Evolutionary conservation across 2,113 vertebrate species (phyloP).

Genomic region (Sylvicapra grimmia): DNA sequence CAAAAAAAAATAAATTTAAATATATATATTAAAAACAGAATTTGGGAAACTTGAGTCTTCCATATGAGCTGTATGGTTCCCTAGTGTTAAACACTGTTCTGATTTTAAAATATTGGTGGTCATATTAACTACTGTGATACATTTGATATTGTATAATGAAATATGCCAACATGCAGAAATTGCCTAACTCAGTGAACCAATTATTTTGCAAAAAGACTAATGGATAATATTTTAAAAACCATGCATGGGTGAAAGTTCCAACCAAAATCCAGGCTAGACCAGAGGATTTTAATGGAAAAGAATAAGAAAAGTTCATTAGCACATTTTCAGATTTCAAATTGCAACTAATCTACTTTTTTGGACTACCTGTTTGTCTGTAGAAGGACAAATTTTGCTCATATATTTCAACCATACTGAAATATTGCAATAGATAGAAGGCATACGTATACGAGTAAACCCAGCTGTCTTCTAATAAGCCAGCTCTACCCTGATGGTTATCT

Average conservation of each 20-base stretch:
- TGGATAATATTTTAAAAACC: background rate
- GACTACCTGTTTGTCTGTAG: background rate
- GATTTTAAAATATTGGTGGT: background rate
- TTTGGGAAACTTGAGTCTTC: background rate
- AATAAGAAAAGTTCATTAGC: background rate
- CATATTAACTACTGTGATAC: background rate
- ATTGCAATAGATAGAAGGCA: background rate
- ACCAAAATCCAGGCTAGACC: background rate
- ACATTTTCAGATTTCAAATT: background rate
- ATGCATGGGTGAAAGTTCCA: background rate
- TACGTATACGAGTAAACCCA: background rate
- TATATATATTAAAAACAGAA: background rate
- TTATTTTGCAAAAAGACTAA: background rate
- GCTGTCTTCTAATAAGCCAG: background rate
- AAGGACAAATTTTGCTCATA: background rate
- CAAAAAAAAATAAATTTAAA: background rate
- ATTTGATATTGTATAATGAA: background rate
- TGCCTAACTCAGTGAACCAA: background rate
- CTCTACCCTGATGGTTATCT: background rate
- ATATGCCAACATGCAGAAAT: background rate
- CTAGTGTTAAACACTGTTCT: background rate
- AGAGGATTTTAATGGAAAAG: background rate
- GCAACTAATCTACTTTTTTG: background rate
- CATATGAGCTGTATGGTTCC: background rate
- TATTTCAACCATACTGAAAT: background rate